Evolutionary conservation across 2,888 invertebrate genomes (phyloP).

Genomic region (Rhaphigaster nebulosa): DNA sequence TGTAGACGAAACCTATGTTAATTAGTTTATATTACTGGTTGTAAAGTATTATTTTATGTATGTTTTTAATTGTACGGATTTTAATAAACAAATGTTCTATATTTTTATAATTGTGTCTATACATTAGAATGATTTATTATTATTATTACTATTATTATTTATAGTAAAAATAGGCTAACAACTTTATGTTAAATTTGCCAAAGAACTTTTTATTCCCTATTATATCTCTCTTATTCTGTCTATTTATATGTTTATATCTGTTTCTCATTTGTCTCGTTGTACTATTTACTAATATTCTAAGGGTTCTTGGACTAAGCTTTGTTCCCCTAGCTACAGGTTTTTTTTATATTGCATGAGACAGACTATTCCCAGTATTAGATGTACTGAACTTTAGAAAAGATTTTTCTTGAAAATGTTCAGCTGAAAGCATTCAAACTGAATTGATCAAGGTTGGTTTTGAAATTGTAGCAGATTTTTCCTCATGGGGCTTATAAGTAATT

Average conservation of each 20-base stretch:
- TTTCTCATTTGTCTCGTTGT: background rate
- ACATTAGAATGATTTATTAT: slow-evolving; percentile 52
- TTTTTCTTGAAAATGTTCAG: background rate
- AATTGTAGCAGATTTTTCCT: no score
- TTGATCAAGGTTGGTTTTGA: no score
- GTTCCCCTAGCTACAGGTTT: background rate
- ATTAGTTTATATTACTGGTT: slow-evolving; percentile 55
- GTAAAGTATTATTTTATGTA: slow-evolving; percentile 59
- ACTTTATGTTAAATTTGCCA: slow-evolving; percentile 47
- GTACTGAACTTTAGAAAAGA: background rate
- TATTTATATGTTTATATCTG: slow-evolving; percentile 24
- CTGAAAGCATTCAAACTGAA: background rate
- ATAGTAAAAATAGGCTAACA: slow-evolving; percentile 1
- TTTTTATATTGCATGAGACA: background rate
- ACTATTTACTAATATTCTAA: background rate
- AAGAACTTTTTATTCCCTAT: slow-evolving; percentile 52
- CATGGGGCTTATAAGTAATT: background rate
- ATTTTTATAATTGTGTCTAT: slow-evolving; percentile 56
- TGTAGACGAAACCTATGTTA: slow-evolving; percentile 43
- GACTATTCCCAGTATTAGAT: background rate
- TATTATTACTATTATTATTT: slow-evolving; percentile 53
- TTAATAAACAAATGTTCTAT: slow-evolving; percentile 54
- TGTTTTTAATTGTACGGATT: slow-evolving; percentile 50
- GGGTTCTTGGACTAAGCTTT: background rate
- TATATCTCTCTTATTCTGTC: slow-evolving; percentile 28